Conservation (phyloP, 2,113 vertebrate genomes). For the Lophotis ruficrista region DNA sequence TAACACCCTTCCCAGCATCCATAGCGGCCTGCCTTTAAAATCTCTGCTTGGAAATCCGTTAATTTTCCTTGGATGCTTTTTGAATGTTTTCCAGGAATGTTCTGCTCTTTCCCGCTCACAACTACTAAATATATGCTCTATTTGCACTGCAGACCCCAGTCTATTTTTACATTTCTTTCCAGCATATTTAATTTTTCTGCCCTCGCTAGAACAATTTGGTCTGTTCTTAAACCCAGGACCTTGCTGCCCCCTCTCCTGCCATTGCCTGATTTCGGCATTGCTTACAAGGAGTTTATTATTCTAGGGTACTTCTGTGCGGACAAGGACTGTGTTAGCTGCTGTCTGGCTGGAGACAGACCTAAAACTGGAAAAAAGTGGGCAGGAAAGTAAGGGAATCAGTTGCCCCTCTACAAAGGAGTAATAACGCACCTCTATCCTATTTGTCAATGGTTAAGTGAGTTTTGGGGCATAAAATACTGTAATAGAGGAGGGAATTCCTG, state of each 20-base stretch:
- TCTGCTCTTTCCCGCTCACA: constrained; percentile 50
- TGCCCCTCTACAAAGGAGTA: background rate
- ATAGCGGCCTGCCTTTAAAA: constrained; percentile 31
- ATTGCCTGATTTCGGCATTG: background rate
- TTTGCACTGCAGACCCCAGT: constrained; percentile 14
- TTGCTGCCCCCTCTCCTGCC: background rate
- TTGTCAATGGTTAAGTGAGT: background rate
- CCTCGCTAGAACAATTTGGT: background rate
- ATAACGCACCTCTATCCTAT: background rate
- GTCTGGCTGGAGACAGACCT: background rate
- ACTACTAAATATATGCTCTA: constrained; percentile 57
- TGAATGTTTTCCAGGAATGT: constrained; percentile 51
- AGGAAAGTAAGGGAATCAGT: background rate
- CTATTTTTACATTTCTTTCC: constrained; percentile 61
- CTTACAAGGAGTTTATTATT: constrained; percentile 26
- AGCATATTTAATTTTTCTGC: background rate
- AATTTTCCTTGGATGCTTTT: constrained; percentile 19
- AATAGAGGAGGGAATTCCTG: background rate
- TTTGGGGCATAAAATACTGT: background rate
- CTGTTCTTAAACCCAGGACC: constrained; percentile 34
- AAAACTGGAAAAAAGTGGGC: background rate
- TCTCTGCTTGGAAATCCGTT: constrained; percentile 28
- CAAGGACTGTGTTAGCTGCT: background rate
- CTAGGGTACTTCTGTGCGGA: background rate
- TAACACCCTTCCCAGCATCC: background rate